Evolutionary conservation across 2,797 vertebrate species (phyloP), one percentile per base, ranked within the genome.

Genomic region (Labeo calbasu): DNA sequence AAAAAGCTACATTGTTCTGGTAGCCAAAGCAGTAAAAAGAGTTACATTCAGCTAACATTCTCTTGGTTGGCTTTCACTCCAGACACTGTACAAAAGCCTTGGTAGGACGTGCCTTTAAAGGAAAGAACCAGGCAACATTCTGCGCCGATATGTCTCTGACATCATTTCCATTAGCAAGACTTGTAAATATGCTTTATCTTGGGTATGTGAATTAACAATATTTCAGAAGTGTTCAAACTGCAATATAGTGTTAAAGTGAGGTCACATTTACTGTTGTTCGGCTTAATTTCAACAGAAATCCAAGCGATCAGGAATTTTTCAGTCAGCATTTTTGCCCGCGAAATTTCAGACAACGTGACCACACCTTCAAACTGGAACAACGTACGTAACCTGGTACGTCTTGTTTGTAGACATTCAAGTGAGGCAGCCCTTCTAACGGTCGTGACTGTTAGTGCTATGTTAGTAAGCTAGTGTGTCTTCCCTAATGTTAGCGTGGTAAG

Each of bases 21-120:
- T 82, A 81, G 50, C 69, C 73, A 78, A 84, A 65, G 78, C 65
- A 84, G 76, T 80, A 85, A 81, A 70, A 81, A 83, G 80, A 70
- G 36, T 68, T 88, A 91, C 89, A 91, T 90, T 91, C 89, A 79
- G 86, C 87, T 81, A 83, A 85, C 84, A 87, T 87, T 86, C 83
- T 72, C 80, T 83, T 63, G 61, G 23, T 86, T 86, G 17, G 36
- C 72, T 55, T 83, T 79, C 15, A 83, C 72, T 48, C 59, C 48
- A 23, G 53, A 65, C 17, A 51, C 43, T 36, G 19, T 76, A 40
- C 53, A 43, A 70, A 86, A 75, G 59, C 73, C 80, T 65, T 32
- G 36, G 53, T 77, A 82, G 84, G 81, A 85, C 53, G 19, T 9
- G 5, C 28, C 36, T 80, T 77, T 66, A 53, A 69, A 79, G 79